phyloP scores from a whole-genome alignment of 2,888 invertebrate species.

The Ennomos fuscantarius region DNA sequence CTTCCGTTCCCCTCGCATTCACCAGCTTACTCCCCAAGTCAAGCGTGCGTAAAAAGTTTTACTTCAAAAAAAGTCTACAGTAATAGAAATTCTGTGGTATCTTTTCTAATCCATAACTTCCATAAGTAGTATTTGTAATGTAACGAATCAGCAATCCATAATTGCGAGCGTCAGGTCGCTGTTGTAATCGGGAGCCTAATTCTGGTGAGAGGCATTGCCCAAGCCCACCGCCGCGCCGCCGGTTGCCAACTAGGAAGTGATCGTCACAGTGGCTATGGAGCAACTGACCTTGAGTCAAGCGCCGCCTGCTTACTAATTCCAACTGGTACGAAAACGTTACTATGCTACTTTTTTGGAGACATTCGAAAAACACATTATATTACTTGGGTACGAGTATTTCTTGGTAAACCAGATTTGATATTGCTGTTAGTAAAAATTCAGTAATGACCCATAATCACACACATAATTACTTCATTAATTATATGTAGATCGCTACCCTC shows the following conservation, averaged over 20 bases:
- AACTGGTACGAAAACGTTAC: constrained; percentile 43
- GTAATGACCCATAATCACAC: too few relatives aligned
- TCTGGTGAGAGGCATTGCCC: constrained; percentile 78
- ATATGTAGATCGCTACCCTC: too few relatives aligned
- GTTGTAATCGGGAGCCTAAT: constrained; percentile 71
- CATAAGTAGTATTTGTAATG: constrained; percentile 4
- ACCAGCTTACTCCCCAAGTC: too few relatives aligned
- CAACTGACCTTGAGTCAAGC: constrained; percentile 72
- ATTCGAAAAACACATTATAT: background rate
- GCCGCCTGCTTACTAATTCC: constrained; percentile 64
- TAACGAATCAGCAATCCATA: constrained; percentile 30
- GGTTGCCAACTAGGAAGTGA: constrained; percentile 79
- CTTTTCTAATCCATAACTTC: background rate
- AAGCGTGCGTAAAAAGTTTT: too few relatives aligned
- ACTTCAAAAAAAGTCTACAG: too few relatives aligned
- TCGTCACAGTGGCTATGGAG: constrained; percentile 63
- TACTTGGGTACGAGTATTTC: too few relatives aligned
- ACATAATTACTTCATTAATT: too few relatives aligned
- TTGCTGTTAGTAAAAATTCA: too few relatives aligned
- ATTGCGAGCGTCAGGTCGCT: constrained; percentile 33
- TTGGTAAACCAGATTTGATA: too few relatives aligned
- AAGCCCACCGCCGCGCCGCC: constrained; percentile 50
- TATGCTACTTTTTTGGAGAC: constrained; percentile 17
- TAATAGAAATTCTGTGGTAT: too few relatives aligned
- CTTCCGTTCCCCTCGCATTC: too few relatives aligned